These are phyloP conservation scores for Candidula unifasciata DNA, from an alignment of 2,888 invertebrate genomes.

Conservation along the genomic window DNA sequence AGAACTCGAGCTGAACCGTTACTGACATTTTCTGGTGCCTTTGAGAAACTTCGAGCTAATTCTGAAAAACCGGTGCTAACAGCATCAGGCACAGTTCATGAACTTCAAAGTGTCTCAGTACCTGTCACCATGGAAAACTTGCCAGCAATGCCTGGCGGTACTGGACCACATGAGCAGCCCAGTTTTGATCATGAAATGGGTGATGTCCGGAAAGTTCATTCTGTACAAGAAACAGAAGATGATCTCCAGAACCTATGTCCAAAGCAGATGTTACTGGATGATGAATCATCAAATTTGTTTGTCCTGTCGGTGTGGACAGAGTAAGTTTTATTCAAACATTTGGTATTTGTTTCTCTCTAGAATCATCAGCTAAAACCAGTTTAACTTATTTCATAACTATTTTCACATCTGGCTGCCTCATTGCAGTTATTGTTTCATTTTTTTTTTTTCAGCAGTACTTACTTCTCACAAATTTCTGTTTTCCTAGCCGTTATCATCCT, in stretches of 20 bases:
- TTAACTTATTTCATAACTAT: background rate
- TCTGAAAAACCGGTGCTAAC: background rate
- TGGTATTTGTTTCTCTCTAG: too few relatives aligned
- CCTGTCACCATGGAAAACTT: background rate
- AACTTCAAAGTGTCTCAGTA: background rate
- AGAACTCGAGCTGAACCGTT: background rate
- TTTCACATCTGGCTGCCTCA: background rate
- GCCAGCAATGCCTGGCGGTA: background rate
- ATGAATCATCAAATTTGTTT: conserved; percentile 23
- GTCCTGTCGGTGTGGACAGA: conserved; percentile 27
- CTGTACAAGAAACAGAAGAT: background rate
- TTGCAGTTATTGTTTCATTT: background rate
- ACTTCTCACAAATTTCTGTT: background rate
- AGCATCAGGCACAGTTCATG: background rate
- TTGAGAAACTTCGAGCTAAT: conserved; percentile 3
- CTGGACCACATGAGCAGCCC: background rate
- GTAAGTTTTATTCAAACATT: conserved; percentile 18
- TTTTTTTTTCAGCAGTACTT: background rate
- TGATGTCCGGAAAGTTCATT: background rate
- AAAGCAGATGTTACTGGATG: background rate
- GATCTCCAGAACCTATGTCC: background rate
- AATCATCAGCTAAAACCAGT: too few relatives aligned
- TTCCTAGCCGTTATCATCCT: background rate
- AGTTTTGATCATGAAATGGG: background rate
- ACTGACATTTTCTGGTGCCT: conserved; percentile 39